phyloP scores from a whole-genome alignment of 2,888 invertebrate genomes.

The Cyclophora albipunctata region DNA sequence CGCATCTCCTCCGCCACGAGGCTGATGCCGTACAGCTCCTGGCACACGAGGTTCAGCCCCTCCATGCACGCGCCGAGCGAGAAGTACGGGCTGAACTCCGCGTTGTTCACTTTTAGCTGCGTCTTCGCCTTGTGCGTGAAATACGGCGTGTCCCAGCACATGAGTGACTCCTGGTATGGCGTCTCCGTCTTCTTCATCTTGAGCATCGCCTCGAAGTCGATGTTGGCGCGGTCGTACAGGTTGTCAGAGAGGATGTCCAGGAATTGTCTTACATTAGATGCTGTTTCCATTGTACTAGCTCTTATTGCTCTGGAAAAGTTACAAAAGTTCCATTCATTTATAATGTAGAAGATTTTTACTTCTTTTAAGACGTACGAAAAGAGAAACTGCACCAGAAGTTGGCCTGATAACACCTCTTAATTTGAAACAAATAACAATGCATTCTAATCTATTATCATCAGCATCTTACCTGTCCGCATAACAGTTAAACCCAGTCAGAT shows the following conservation, averaged over 20 bases:
- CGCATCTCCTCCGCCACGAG: constrained; percentile 81
- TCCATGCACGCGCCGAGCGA: constrained; percentile 97
- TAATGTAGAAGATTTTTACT: not conserved
- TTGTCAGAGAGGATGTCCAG: constrained; percentile 83
- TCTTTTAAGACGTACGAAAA: not conserved
- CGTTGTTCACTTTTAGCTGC: constrained; percentile 79
- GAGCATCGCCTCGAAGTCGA: constrained; percentile 86
- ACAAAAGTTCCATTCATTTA: not conserved
- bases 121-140: constrained; percentile 84
- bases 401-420: no score
- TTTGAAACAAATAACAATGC: no score
- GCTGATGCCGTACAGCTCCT: constrained; percentile 87
- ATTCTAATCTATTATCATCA: no score
- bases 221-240: constrained; percentile 79
- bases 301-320: constrained; percentile 80
- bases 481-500: constrained; percentile 90
- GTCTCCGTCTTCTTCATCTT: constrained; percentile 78
- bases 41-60: constrained; percentile 92
- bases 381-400: not conserved
- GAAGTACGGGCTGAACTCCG: constrained; percentile 89
- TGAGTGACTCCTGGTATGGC: constrained; percentile 50
- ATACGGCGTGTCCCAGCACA: constrained; percentile 93
- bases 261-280: constrained; percentile 86
- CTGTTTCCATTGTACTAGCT: constrained; percentile 89
- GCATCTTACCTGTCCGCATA: constrained; percentile 85